A percentile compares a stretch with the other conserved stretches of the same genome.
These are phyloP conservation scores for Stegodyphus mimosarum DNA, from an alignment of 1,140 invertebrate genomes.

Conservation along the genomic window DNA sequence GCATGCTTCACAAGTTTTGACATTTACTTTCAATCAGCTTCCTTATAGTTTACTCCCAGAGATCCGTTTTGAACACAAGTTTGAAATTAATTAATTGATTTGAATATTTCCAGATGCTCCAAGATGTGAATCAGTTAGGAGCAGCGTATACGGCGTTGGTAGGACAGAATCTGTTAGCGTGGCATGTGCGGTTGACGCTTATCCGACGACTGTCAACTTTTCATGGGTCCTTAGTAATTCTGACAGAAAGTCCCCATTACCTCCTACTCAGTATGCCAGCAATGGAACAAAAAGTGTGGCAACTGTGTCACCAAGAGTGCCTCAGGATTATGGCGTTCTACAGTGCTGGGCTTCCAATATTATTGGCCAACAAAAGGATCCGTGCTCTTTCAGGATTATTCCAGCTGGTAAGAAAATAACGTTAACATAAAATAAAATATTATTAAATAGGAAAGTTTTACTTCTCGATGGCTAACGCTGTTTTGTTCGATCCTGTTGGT, in stretches of 20 bases:
- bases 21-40: too few relatives aligned
- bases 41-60: too few relatives aligned
- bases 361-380: conserved; percentile 81
- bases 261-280: conserved; percentile 6
- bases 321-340: conserved; percentile 81
- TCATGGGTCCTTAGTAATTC: conserved; percentile 64
- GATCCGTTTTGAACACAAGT: too few relatives aligned
- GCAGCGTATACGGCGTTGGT: conserved; percentile 63
- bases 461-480: too few relatives aligned
- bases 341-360: conserved; percentile 87
- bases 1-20: too few relatives aligned
- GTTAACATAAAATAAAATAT: too few relatives aligned
- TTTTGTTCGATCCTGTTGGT: too few relatives aligned
- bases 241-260: conserved; percentile 11
- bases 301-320: conserved; percentile 73
- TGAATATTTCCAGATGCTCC: conserved; percentile 38
- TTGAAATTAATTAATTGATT: too few relatives aligned
- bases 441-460: too few relatives aligned
- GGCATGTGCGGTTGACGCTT: conserved; percentile 85
- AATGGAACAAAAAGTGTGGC: conserved; percentile 58
- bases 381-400: conserved; percentile 83
- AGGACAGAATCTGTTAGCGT: conserved; percentile 68
- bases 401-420: conserved; percentile 76
- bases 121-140: conserved; percentile 28
- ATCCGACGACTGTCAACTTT: conserved; percentile 72